These are phyloP conservation scores for Drosophila simulans DNA, from an alignment of 1,140 invertebrate genomes.

Conservation along the genomic window DNA sequence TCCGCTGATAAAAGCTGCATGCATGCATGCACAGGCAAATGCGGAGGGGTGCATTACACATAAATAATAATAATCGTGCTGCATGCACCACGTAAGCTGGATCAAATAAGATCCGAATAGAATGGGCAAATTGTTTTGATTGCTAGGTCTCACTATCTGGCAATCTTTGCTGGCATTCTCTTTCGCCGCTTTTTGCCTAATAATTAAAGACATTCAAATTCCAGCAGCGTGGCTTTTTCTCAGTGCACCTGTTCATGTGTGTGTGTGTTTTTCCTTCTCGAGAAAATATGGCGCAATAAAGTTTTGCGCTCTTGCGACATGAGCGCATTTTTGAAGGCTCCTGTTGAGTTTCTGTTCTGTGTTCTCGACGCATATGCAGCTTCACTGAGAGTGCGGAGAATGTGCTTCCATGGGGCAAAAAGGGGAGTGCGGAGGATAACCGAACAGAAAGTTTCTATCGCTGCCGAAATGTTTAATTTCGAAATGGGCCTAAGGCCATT, in stretches of 20 bases:
- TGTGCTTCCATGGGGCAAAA: background rate
- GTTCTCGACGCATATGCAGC: slow-evolving; percentile 23
- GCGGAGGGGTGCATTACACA: no score
- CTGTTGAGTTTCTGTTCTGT: slow-evolving; percentile 53
- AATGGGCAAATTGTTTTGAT: no score
- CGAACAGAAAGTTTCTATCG: slow-evolving; percentile 29
- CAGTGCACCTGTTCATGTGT: slow-evolving; percentile 6
- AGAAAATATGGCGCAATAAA: slow-evolving; percentile 77
- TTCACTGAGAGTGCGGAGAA: background rate
- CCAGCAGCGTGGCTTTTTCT: background rate
- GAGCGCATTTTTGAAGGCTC: slow-evolving; percentile 72
- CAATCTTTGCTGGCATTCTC: no score
- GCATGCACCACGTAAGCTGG: no score
- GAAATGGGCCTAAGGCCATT: slow-evolving; percentile 51
- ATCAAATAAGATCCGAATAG: no score
- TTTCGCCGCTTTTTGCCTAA: background rate
- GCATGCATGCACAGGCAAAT: slow-evolving; percentile 1
- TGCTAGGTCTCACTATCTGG: no score
- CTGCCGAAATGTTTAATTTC: slow-evolving; percentile 72
- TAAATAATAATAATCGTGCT: no score
- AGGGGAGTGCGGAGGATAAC: background rate
- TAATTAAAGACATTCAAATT: background rate
- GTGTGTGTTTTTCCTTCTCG: slow-evolving; percentile 31
- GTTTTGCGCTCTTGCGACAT: slow-evolving; percentile 63
- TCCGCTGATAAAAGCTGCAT: slow-evolving; percentile 62